Conservation (phyloP, 2,888 invertebrate species). For the Crepidodera aurea region DNA sequence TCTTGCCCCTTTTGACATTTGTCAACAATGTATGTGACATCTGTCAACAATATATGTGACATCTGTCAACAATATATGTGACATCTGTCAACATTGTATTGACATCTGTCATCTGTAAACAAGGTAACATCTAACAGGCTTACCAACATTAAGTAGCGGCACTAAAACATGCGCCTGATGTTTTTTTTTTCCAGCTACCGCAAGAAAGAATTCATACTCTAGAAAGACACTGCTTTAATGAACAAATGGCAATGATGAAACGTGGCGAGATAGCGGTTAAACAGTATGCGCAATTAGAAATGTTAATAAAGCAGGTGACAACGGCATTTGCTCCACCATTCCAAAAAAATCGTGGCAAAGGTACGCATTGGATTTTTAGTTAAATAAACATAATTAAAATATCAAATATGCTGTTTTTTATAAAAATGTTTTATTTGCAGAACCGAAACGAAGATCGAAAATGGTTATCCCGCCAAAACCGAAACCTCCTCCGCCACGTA, state of each 20-base stretch:
- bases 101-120: too few species aligned
- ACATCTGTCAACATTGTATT: too few species aligned
- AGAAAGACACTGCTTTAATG: conserved; percentile 64
- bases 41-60: too few species aligned
- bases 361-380: conserved; percentile 14
- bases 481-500: conserved; percentile 45
- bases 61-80: too few species aligned
- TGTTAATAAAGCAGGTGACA: conserved; percentile 62
- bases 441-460: conserved; percentile 52
- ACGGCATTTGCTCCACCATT: conserved; percentile 60
- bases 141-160: neutral
- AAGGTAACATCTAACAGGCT: neutral
- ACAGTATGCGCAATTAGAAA: conserved; percentile 65
- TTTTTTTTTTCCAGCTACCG: neutral
- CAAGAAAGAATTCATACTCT: neutral
- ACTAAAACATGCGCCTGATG: too few species aligned
- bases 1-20: too few species aligned
- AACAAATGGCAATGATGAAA: conserved; percentile 64
- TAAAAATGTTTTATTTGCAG: conserved; percentile 39
- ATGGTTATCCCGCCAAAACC: conserved; percentile 46
- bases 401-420: too few species aligned
- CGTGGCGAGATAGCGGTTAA: conserved; percentile 67
- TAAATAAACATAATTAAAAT: neutral
- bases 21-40: too few species aligned
- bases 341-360: conserved; percentile 38